Evolutionary conservation across 2,797 vertebrate species (phyloP), one percentile per base, ranked within the genome.

Genomic region (Nyctalus aviator): DNA sequence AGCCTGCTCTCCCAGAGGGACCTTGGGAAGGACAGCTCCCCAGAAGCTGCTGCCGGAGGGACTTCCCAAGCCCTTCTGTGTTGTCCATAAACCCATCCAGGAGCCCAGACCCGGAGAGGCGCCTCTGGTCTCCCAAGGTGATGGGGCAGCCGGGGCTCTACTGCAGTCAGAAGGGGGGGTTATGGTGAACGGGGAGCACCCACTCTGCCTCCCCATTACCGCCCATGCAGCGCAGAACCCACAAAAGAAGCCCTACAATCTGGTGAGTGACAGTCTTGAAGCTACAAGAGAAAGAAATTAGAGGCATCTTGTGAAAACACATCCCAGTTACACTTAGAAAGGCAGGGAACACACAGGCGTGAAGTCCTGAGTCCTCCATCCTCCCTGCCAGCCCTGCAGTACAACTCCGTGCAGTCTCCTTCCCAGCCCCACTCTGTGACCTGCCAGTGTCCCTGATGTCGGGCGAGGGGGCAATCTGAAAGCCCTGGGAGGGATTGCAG

Each of bases 131-230:
- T 87, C 59, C 57, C 5, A 9, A 76, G 44, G 46, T 27, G 27
- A 15, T 9, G 27, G 46, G 41, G 59, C 5, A 9, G 21, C 25
- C 11, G 35, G 69, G 48, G 12, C 68, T 27, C 66, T 35, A 3
- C 25, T 25, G 10, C 6, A 4, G 41, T 81, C 72, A 30, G 44
- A 32, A 14, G 30, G 13, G 41, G 13, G 41, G 8, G 4, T 11
- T 48, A 7, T 0, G n/a, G 78, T 3, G 62, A 55, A 50, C 5
- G 8, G 3, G 10, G 5, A 9, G 0, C 1, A 4, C 50, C 23
- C 4, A 0, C 5, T 25, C 3, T 17, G 17, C n/a, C 3, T 44
- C 59, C 55, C 9, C 5, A 1, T 87, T 12, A n/a, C 30, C 15
- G 21, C 37, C 30, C 0, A 6, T 3, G 15, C 32, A 1, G 25